A percentile compares a stretch with the other conserved stretches of the same genome.
Conservation (phyloP, 1,140 invertebrate species). For the Parapsyche elsis region DNA sequence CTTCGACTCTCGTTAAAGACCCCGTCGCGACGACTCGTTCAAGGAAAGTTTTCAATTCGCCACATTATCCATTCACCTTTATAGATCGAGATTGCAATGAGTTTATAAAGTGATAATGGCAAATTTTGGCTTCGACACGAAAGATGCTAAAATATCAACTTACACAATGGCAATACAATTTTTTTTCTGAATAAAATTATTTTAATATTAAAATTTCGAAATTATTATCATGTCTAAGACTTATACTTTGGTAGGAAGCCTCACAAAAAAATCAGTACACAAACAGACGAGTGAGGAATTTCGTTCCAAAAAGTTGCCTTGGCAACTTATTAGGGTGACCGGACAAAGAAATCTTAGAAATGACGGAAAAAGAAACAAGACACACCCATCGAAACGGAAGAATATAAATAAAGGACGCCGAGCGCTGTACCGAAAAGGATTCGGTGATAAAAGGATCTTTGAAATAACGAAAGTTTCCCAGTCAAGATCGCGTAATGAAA, state of each 20-base stretch:
- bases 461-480: not conserved
- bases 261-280: not conserved
- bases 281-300: not conserved
- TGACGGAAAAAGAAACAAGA: not conserved
- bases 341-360: constrained; percentile 27
- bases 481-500: not conserved
- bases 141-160: no score
- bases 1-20: constrained; percentile 3
- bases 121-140: not conserved
- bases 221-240: not conserved
- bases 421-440: not conserved
- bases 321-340: constrained; percentile 16
- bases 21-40: not conserved
- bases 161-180: no score
- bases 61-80: not conserved
- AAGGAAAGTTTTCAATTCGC: not conserved
- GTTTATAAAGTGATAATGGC: not conserved
- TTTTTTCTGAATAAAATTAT: not conserved
- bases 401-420: constrained; percentile 4
- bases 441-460: not conserved
- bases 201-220: not conserved
- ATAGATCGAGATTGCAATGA: not conserved
- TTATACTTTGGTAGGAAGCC: not conserved
- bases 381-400: not conserved
- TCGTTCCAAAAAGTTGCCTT: constrained; percentile 24